These are phyloP conservation scores for Stegophylla sp. DNA, from an alignment of 2,888 invertebrate species.

Conservation along the genomic window DNA sequence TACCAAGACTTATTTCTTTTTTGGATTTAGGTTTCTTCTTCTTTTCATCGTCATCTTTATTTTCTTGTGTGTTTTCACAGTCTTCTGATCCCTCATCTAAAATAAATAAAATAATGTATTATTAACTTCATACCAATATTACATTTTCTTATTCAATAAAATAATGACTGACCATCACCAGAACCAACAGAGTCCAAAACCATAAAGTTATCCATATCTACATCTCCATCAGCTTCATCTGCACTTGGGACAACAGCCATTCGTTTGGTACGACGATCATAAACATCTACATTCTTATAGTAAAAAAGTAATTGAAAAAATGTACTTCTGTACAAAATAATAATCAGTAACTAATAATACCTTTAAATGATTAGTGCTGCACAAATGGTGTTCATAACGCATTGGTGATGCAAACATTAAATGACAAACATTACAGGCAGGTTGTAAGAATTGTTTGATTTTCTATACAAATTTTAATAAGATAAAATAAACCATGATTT, in stretches of 20 bases:
- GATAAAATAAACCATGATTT: not conserved
- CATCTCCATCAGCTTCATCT: slow-evolving; percentile 71
- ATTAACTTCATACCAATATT: not conserved
- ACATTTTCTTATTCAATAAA: not conserved
- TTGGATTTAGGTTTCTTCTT: slow-evolving; percentile 44
- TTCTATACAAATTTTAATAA: slow-evolving; percentile 67
- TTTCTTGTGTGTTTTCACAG: slow-evolving; percentile 21
- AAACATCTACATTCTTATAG: slow-evolving; percentile 39
- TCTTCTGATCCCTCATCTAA: slow-evolving; percentile 44
- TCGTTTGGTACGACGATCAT: slow-evolving; percentile 53
- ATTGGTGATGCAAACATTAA: slow-evolving; percentile 82
- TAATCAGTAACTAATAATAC: slow-evolving; percentile 31
- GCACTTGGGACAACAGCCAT: slow-evolving; percentile 46
- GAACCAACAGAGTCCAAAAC: slow-evolving; percentile 89
- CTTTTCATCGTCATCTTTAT: slow-evolving; percentile 28
- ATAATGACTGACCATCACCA: slow-evolving; percentile 70
- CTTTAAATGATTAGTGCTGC: slow-evolving; percentile 59
- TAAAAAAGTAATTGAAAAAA: not conserved
- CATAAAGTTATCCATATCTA: slow-evolving; percentile 83
- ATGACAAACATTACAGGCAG: slow-evolving; percentile 80
- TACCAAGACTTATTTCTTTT: slow-evolving; percentile 60
- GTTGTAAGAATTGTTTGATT: slow-evolving; percentile 84
- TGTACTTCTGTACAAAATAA: not conserved
- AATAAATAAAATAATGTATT: not conserved
- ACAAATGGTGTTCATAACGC: slow-evolving; percentile 78